phyloP scores from a whole-genome alignment of 2,797 vertebrate genomes.

The Anableps anableps region DNA sequence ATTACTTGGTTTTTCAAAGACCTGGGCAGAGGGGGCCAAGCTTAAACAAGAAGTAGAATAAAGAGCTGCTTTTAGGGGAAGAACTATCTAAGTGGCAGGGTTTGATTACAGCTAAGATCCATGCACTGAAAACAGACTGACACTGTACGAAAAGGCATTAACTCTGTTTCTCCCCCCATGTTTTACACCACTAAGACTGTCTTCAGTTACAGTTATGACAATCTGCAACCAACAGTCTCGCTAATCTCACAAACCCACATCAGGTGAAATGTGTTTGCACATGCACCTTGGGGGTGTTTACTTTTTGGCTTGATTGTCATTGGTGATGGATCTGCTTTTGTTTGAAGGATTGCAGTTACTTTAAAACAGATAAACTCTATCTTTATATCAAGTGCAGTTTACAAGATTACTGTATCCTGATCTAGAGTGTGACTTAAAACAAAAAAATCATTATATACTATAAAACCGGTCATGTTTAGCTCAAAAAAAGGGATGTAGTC shows the following conservation, averaged over 20 bases:
- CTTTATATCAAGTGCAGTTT: slow-evolving; percentile 8
- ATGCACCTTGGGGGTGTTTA: slow-evolving; percentile 27
- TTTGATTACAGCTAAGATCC: slow-evolving; percentile 84
- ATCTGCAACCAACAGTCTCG: slow-evolving; percentile 49
- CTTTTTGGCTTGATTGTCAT: slow-evolving; percentile 16
- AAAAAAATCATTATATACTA: neutral
- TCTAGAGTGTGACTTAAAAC: neutral
- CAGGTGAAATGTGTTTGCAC: slow-evolving; percentile 46
- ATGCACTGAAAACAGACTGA: slow-evolving; percentile 72
- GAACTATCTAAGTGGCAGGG: slow-evolving; percentile 76
- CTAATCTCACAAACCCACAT: slow-evolving; percentile 53
- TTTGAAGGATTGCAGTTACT: neutral
- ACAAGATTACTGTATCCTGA: neutral
- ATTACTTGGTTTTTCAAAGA: slow-evolving; percentile 56
- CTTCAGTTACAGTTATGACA: slow-evolving; percentile 67
- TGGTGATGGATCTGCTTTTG: slow-evolving; percentile 11
- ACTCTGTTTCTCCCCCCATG: slow-evolving; percentile 58
- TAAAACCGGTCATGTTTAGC: neutral
- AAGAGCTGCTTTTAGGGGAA: slow-evolving; percentile 77
- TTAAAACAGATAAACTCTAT: neutral
- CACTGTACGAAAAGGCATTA: slow-evolving; percentile 73
- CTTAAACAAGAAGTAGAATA: slow-evolving; percentile 75
- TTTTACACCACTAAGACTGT: slow-evolving; percentile 62
- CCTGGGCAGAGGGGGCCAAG: slow-evolving; percentile 60
- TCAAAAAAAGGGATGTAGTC: neutral